phyloP scores from a whole-genome alignment of 1,140 invertebrate genomes.

The Drosophila nasuta region DNA sequence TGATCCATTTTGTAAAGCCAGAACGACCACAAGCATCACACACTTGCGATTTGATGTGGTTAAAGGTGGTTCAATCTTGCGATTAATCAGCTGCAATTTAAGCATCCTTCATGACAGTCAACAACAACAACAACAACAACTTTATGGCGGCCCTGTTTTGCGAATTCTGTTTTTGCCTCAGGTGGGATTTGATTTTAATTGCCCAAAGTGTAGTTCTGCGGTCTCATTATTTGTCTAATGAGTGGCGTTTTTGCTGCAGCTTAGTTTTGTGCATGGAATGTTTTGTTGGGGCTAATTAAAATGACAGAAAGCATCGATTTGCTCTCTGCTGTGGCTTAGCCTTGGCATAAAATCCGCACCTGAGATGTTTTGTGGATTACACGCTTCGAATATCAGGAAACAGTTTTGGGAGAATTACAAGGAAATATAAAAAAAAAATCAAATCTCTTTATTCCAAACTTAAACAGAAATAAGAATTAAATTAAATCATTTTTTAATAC shows the following conservation, averaged over 20 bases:
- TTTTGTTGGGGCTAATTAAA: slow-evolving; percentile 4
- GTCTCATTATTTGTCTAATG: slow-evolving; percentile 7
- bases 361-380: neutral
- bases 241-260: neutral
- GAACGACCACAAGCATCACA: neutral
- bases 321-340: neutral
- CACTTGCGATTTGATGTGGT: slow-evolving; percentile 15
- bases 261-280: neutral
- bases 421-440: too few relatives aligned
- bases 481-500: too few relatives aligned
- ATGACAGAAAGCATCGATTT: neutral
- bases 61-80: slow-evolving; percentile 5
- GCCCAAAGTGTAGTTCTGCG: neutral
- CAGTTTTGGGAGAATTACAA: neutral
- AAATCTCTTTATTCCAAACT: too few relatives aligned
- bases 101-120: neutral
- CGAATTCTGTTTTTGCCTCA: neutral
- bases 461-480: too few relatives aligned
- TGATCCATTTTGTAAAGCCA: neutral
- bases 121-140: neutral
- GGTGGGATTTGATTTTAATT: slow-evolving; percentile 1
- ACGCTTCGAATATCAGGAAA: neutral
- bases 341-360: neutral
- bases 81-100: too few relatives aligned
- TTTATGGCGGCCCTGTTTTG: neutral